A percentile compares a stretch with the other conserved stretches of the same genome.
phyloP scores from a whole-genome alignment of 1,140 invertebrate genomes.

The Lucilia cuprina region DNA sequence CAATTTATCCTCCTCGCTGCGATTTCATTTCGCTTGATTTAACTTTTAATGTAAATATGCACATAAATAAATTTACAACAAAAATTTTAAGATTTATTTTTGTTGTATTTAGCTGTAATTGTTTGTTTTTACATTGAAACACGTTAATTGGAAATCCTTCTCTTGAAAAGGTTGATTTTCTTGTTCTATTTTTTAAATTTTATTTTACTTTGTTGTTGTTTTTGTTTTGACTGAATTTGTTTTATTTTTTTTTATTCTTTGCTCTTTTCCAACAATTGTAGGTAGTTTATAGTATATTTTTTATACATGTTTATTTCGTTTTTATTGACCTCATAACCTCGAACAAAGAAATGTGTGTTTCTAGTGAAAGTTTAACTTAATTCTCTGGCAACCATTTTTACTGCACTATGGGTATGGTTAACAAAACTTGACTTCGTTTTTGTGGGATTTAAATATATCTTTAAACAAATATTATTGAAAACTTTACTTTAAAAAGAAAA shows the following conservation, averaged over 20 bases:
- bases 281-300: neutral
- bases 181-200: neutral
- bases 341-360: constrained; percentile 31
- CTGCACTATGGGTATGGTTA: neutral
- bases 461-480: too few relatives aligned
- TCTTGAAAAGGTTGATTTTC: neutral
- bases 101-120: too few relatives aligned
- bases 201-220: neutral
- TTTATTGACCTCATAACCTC: constrained; percentile 60
- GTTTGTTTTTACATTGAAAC: too few relatives aligned
- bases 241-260: neutral
- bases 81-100: too few relatives aligned
- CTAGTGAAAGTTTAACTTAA: neutral
- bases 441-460: too few relatives aligned
- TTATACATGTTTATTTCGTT: neutral
- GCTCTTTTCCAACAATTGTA: neutral
- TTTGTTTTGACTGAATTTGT: neutral
- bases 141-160: neutral
- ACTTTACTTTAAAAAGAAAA: too few relatives aligned
- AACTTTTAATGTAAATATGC: too few relatives aligned
- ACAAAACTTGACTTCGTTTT: too few relatives aligned
- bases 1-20: too few relatives aligned
- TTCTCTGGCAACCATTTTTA: neutral
- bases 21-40: too few relatives aligned
- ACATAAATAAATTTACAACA: too few relatives aligned